Percentiles rank a stretch among this genome's conserved stretches.
Conservation (phyloP, 1,140 invertebrate species). For the Magallana ariakensis region DNA sequence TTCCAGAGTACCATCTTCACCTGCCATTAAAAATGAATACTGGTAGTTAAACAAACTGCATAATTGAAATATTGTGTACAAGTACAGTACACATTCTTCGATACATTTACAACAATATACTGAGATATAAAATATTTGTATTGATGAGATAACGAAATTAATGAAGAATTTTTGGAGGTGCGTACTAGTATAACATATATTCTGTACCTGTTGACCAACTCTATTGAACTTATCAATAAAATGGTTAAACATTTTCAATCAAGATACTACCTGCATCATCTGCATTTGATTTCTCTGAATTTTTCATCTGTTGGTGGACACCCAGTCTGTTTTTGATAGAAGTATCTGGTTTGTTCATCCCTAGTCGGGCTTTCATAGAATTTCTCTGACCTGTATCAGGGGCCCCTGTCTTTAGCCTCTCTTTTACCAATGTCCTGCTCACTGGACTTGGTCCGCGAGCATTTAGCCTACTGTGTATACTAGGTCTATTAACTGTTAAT, state of each 20-base stretch:
- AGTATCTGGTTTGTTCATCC: not conserved
- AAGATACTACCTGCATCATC: not conserved
- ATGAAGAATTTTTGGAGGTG: no score
- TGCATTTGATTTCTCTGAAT: not conserved
- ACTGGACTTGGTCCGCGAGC: not conserved
- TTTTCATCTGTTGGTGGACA: not conserved
- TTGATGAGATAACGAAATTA: no score
- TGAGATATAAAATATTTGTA: no score
- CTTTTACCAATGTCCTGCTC: conserved; percentile 17
- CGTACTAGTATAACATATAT: no score
- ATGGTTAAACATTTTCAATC: not conserved
- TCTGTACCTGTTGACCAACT: no score
- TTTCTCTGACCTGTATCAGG: not conserved
- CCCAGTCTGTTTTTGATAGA: conserved; percentile 13
- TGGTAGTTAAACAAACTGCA: no score
- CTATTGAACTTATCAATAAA: no score
- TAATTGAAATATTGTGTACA: no score
- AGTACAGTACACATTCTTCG: no score
- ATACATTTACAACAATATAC: no score
- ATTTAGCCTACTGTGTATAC: not conserved
- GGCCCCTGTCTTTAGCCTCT: not conserved
- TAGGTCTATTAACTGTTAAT: not conserved
- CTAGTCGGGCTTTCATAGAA: conserved; percentile 2
- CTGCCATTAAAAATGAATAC: not conserved
- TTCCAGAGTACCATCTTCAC: conserved; percentile 42